A percentile compares a stretch with the other conserved stretches of the same genome.
Evolutionary conservation across 2,113 vertebrate genomes (phyloP).

Genomic region (Morone saxatilis): DNA sequence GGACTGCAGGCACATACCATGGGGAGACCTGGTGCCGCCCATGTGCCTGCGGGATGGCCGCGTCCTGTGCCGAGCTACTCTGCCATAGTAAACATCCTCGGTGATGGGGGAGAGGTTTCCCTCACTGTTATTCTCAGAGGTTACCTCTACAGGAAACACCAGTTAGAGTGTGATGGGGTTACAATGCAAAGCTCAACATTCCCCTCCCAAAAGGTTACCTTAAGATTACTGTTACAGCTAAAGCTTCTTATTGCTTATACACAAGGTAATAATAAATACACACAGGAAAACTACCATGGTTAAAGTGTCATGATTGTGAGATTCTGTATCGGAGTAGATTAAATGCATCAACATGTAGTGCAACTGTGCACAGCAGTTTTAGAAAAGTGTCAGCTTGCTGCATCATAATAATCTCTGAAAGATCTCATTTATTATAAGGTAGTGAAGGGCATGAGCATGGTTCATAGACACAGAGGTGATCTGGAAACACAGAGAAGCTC

Average conservation of each 20-base stretch:
- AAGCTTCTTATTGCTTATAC: conserved; percentile 14
- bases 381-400: neutral
- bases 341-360: neutral
- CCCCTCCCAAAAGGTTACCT: conserved; percentile 18
- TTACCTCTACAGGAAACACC: conserved; percentile 90
- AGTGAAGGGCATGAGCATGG: conserved; percentile 70
- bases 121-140: conserved; percentile 94
- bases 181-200: conserved; percentile 61
- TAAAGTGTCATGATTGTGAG: neutral
- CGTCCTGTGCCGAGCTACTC: conserved; percentile 86
- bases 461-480: conserved; percentile 64
- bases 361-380: conserved; percentile 16
- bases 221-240: conserved; percentile 3
- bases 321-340: conserved; percentile 5
- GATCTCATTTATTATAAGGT: conserved; percentile 19
- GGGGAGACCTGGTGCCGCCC: conserved; percentile 85
- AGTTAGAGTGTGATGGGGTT: conserved; percentile 77
- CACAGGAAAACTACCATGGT: conserved; percentile 3
- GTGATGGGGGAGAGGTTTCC: conserved; percentile 88
- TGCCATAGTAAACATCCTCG: conserved; percentile 90
- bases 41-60: conserved; percentile 84
- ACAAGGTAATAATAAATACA: conserved; percentile 9
- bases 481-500: conserved; percentile 71
- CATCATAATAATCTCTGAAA: conserved; percentile 19
- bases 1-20: conserved; percentile 86